Base-by-base conservation (phyloP, 2,797 vertebrate species). In the Erpetoichthys calabaricus region DNA sequence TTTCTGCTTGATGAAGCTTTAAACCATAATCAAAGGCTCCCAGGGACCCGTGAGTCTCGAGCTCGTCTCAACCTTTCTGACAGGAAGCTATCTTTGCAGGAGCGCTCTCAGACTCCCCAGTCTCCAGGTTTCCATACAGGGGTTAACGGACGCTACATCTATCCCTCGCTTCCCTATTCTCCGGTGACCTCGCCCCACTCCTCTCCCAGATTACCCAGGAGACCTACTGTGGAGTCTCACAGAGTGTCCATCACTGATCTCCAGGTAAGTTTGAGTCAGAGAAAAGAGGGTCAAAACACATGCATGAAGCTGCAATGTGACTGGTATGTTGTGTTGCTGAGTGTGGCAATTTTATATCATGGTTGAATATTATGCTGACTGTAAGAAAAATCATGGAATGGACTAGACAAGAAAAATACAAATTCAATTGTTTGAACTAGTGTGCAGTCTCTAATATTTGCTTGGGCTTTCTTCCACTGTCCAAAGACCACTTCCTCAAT, bases 211-310 rank as follows among this genome's bases (percentile, higher is more conserved):
- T 71, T 96, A 68, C 92, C 90, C 0, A 89, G 94, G 55, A 68
- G 92, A 55, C 94, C 93, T 0, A 99, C 95, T 0, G 91, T 99
- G 68, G 94, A 98, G 73, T 99, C 94, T 0, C 91, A 96, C 77
- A 83, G 91, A 0, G 94, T 99, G 60, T 97, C 93, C 59, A 97
- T 99, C 82, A 98, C 87, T 0, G 94, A 97, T 55, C 76, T 96
- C 62, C 92, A 96, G 92, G 94, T 95, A 80, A 41, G 75, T 44
- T 43, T 5, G 44, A 5, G n/a, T n/a, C 47, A 49, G 47, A 49
- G 25, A 25, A 25, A 25, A 25, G 25, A 25, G 1, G 25, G 25
- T 25, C 25, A 25, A 25, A 25, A 25, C 25, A 25, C 25, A 25
- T 25, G 25, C 25, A 25, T 25, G 25, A 25, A 25, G 25, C 25